phyloP scores from a whole-genome alignment of 2,113 vertebrate genomes.

The Eublepharis macularius region DNA sequence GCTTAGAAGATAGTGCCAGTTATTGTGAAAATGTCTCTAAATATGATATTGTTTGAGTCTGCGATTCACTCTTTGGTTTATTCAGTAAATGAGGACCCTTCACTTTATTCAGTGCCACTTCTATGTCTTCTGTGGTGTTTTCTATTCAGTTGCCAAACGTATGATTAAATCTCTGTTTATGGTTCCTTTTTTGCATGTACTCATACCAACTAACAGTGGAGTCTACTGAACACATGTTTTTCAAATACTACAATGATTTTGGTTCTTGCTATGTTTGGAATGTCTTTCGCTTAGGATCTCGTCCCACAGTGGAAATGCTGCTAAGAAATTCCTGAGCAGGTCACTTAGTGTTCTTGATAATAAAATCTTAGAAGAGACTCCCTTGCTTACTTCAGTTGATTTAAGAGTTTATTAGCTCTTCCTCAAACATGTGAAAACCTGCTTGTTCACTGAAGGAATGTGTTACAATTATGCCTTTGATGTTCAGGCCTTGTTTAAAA shows the following conservation, averaged over 20 bases:
- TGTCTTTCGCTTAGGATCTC: not conserved
- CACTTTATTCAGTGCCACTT: not conserved
- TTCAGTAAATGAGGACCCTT: not conserved
- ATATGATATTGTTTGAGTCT: not conserved
- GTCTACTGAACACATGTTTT: not conserved
- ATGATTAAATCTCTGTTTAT: not conserved
- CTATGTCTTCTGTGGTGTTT: not conserved
- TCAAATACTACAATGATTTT: not conserved
- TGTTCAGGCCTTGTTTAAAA: not conserved
- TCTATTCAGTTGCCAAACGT: not conserved
- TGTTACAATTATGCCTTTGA: not conserved
- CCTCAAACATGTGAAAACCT: not conserved
- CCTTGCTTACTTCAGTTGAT: not conserved
- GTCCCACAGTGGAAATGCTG: not conserved
- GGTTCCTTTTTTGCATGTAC: not conserved
- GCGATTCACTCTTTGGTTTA: not conserved
- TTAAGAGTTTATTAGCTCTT: not conserved
- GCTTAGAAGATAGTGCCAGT: not conserved
- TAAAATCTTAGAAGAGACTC: not conserved
- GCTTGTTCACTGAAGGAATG: not conserved
- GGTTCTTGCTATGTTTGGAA: not conserved
- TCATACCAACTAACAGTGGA: not conserved
- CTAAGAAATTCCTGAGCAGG: not conserved
- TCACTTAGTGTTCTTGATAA: not conserved
- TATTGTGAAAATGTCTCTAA: not conserved